Evolutionary conservation across 2,113 vertebrate species (phyloP), one percentile per base, ranked within the genome.

Genomic region (Falco punctatus): DNA sequence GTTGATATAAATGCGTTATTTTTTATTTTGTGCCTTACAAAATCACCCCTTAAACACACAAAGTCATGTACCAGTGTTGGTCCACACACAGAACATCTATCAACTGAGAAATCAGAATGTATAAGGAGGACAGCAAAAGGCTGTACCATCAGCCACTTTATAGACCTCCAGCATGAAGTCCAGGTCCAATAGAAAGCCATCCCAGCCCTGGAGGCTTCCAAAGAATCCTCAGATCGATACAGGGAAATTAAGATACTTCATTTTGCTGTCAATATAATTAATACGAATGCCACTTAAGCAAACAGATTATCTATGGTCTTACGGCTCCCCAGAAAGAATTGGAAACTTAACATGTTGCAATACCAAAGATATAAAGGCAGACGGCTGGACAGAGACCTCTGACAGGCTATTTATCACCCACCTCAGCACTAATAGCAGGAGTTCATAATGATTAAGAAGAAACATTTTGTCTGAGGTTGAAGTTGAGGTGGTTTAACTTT

Each of bases 241-340:
- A 6, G 61, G 7, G 15, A 96, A 96, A 96, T 90, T 65, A 94
- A 66, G 81, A 96, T 62, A 77, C 52, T 94, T 89, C 86, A 92
- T 96, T 96, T 90, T 89, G 67, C 74, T 97, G 94, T 84, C 95
- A 94, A 86, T 91, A 73, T 69, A 93, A 96, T 96, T 92, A 95
- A 65, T 81, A 91, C 61, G 54, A 97, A 69, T 57, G 79, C 73
- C 67, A n/a, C 48, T 86, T 77, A 61, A 94, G 65, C 18, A 79
- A 81, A 52, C n/a, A 62, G 48, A 81, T 88, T 87, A 89, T 67
- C 80, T 83, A 21, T 19, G 75, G 85, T 80, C 62, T 88, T 54
- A 44, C 28, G 81, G 74, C 74, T 86, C 65, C 49, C 61, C 59
- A 82, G 70, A 81, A 84, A 67, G 73, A 92, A 90, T 5, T 26